Conservation (phyloP, 2,113 vertebrate species). For the Dicentrarchus labrax region DNA sequence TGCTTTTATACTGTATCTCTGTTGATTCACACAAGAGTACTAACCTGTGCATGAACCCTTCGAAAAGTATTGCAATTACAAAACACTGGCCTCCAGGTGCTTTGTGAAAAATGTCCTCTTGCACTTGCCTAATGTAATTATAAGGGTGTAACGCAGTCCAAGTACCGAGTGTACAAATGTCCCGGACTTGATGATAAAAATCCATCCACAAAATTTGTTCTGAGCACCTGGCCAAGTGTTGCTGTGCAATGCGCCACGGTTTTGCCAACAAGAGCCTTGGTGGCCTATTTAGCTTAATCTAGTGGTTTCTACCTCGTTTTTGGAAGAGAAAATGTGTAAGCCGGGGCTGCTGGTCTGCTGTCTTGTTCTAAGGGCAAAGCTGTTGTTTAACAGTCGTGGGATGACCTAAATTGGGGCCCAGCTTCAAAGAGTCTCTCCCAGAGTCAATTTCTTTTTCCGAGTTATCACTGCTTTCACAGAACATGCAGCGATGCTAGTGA, state of each 20-base stretch:
- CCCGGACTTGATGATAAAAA: constrained; percentile 16
- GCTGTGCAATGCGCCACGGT: constrained; percentile 1
- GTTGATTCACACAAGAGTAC: background rate
- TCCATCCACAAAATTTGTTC: constrained; percentile 33
- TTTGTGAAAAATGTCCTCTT: constrained; percentile 10
- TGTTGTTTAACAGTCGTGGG: constrained; percentile 64
- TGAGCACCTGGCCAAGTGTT: constrained; percentile 41
- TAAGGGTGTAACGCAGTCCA: constrained; percentile 2
- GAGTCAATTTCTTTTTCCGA: constrained; percentile 31
- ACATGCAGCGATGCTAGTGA: constrained; percentile 53
- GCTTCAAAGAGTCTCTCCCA: constrained; percentile 68
- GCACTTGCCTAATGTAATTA: constrained; percentile 42
- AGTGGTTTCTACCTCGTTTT: constrained; percentile 31
- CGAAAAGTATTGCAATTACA: constrained; percentile 31
- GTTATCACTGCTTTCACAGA: constrained; percentile 64
- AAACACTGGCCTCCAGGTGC: constrained; percentile 32
- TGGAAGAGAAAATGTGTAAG: background rate
- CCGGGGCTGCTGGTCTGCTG: constrained; percentile 38
- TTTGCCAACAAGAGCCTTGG: constrained; percentile 31
- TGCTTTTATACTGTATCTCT: too few species aligned
- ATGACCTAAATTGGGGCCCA: constrained; percentile 77
- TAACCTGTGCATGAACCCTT: constrained; percentile 52
- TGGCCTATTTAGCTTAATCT: constrained; percentile 60
- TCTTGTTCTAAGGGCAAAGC: constrained; percentile 65
- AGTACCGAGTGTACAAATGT: constrained; percentile 35